Evolutionary conservation across 2,888 invertebrate genomes (phyloP), one percentile per base, ranked within the genome.

Genomic region (Entomobrya proxima): DNA sequence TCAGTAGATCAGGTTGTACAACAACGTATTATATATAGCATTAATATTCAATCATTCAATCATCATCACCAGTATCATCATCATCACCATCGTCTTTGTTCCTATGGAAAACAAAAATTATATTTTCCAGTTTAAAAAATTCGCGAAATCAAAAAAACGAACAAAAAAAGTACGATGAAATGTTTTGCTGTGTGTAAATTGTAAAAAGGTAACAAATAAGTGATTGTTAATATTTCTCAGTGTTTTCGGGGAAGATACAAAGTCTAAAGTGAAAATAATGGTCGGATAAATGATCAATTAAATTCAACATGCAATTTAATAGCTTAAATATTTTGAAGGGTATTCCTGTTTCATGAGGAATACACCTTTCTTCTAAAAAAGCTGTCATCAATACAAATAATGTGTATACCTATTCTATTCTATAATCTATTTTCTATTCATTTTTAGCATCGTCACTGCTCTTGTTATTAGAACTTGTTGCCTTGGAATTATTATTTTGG

Each of bases 11-110:
- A 79, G 78, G 83, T 77, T 72, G 84, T 72, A 72, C 44, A 58
- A 52, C 69, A 67, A 40, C n/a, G n/a, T n/a, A n/a, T n/a, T n/a
- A n/a, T n/a, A n/a, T n/a, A n/a, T 83, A 50, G 69, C 72, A 82
- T 83, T 47, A 85, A 78, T 40, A n/a, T n/a, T 85, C 79, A 85
- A 76, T 85, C 85, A 85, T 85, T 80, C 40, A 80, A 69, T 52
- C 32, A 37, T 80, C 55, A 50, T 74, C 74, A 72, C 47, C 81
- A 74, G 61, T 74, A 85, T 79, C 79, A 69, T 77, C 69, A 74
- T 74, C 86, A 81, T 87, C 86, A 58, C 78, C 86, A 80, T 85
- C 86, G 76, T 86, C 88, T 82, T 87, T 87, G 88, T 87, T 88
- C 88, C 88, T 88, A 83, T 78, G 61, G 35, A 64, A 88, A 88